Evolutionary conservation across 2,797 vertebrate genomes (phyloP).

Genomic region (Gephyroberyx darwinii): DNA sequence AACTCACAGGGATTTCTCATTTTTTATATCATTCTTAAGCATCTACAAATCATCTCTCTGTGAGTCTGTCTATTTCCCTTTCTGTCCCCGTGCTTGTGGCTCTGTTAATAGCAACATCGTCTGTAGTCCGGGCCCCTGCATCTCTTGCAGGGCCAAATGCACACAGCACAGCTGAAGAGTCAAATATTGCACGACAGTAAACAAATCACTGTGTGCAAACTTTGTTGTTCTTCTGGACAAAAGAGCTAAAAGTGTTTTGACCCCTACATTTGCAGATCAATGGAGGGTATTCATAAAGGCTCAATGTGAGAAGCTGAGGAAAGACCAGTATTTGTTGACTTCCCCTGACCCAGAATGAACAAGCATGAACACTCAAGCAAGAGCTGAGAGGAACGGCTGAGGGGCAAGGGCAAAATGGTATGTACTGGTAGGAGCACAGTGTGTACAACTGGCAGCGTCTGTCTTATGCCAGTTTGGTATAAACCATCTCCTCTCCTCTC

Average conservation of each 20-base stretch:
- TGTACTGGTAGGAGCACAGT: not conserved
- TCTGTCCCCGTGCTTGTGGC: not conserved
- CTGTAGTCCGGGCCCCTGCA: constrained; percentile 23
- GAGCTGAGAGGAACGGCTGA: not conserved
- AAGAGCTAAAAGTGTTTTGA: constrained; percentile 37
- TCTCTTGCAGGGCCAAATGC: not conserved
- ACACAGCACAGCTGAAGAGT: constrained; percentile 18
- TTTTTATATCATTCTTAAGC: not conserved
- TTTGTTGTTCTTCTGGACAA: constrained; percentile 28
- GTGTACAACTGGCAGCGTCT: constrained; percentile 3
- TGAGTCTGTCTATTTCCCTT: too few species aligned
- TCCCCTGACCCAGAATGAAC: constrained; percentile 58
- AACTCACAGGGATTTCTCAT: not conserved
- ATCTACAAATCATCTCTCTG: not conserved
- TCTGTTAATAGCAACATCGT: constrained; percentile 27
- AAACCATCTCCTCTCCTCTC: constrained; percentile 13
- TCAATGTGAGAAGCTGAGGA: constrained; percentile 10
- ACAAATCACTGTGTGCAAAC: constrained; percentile 21
- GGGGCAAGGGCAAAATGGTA: not conserved
- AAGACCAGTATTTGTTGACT: constrained; percentile 31
- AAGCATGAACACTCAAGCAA: constrained; percentile 28
- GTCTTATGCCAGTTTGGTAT: not conserved
- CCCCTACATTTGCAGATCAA: constrained; percentile 45
- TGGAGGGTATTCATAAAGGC: constrained; percentile 43
- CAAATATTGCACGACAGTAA: constrained; percentile 57